A percentile compares a stretch with the other conserved stretches of the same genome.
These are phyloP conservation scores for Urocolius indicus DNA, from an alignment of 2,113 vertebrate genomes.

Conservation along the genomic window DNA sequence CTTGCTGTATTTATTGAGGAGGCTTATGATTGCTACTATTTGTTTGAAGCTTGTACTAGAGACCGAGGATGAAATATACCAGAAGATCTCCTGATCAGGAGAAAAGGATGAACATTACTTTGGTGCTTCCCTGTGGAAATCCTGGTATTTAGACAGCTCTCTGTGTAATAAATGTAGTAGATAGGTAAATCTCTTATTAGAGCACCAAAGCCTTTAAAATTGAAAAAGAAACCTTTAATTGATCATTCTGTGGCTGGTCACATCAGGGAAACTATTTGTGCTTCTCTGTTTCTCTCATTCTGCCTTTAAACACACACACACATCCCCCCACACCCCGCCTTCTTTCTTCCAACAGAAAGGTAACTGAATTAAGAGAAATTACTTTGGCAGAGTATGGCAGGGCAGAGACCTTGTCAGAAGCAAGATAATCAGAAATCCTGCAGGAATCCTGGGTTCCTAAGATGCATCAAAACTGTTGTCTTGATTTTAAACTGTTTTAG, in stretches of 20 bases:
- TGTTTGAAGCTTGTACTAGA: conserved; percentile 22
- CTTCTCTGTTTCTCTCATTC: not conserved
- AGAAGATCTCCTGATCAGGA: not conserved
- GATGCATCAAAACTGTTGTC: not conserved
- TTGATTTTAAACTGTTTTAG: not conserved
- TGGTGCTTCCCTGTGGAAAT: conserved; percentile 43
- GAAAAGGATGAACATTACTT: not conserved
- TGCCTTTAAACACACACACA: no score
- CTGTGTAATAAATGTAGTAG: conserved; percentile 36
- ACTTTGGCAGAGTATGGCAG: not conserved
- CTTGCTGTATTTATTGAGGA: not conserved
- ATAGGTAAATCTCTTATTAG: conserved; percentile 31
- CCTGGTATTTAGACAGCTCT: conserved; percentile 63
- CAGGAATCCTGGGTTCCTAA: not conserved
- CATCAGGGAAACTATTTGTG: not conserved
- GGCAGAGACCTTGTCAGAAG: not conserved
- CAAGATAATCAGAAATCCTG: not conserved
- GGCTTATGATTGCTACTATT: not conserved
- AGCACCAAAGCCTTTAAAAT: conserved; percentile 48
- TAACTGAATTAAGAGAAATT: not conserved
- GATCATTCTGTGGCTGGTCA: not conserved
- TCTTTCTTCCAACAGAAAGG: not conserved
- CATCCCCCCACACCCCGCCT: no score
- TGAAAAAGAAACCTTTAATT: conserved; percentile 24
- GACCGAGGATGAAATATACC: conserved; percentile 20